phyloP scores from a whole-genome alignment of 2,888 invertebrate species.

The Heliconius charithonia region DNA sequence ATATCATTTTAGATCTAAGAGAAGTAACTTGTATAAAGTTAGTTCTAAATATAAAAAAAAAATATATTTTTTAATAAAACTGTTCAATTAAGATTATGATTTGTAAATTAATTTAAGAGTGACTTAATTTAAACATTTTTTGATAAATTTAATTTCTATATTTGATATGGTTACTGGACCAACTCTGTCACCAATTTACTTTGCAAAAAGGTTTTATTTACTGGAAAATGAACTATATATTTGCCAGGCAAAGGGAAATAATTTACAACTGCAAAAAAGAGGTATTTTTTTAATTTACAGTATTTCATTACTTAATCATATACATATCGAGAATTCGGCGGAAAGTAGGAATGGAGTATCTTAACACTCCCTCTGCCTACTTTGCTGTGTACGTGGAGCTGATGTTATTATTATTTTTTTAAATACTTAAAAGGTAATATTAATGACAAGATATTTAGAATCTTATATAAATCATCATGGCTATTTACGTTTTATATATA shows the following conservation, averaged over 20 bases:
- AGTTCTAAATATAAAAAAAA: background rate
- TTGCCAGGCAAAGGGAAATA: too few species aligned
- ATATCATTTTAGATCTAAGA: background rate
- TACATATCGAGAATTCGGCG: too few species aligned
- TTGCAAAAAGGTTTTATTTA: background rate
- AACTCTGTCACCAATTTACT: background rate
- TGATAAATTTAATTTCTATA: background rate
- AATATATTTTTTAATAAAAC: background rate
- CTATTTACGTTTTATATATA: too few species aligned
- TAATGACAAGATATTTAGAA: background rate
- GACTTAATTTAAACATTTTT: background rate
- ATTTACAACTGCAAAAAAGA: too few species aligned
- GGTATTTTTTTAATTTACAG: too few species aligned
- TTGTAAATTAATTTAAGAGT: background rate
- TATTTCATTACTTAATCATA: too few species aligned
- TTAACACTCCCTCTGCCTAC: too few species aligned
- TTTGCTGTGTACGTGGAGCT: too few species aligned
- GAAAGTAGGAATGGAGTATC: too few species aligned
- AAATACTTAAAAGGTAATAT: too few species aligned
- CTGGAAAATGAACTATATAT: too few species aligned
- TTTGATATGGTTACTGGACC: background rate
- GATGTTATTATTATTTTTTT: too few species aligned
- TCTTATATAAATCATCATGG: background rate
- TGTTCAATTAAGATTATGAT: background rate
- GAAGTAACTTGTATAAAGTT: background rate